Percentiles rank a stretch among this genome's conserved stretches.
phyloP scores from a whole-genome alignment of 2,888 invertebrate species.

The Heteromurus nitidus region DNA sequence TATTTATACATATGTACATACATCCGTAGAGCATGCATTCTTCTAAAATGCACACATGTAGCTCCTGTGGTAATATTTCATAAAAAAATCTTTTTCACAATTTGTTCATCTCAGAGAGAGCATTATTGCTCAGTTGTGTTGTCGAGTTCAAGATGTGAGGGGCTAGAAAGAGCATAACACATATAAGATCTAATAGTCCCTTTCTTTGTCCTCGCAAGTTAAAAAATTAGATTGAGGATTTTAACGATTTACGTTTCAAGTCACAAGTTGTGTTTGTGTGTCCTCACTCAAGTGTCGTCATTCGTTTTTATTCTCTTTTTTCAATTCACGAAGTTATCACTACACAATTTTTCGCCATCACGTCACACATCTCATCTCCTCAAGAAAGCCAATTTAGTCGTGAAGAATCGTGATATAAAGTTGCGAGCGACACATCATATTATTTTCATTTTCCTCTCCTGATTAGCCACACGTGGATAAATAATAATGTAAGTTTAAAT shows the following conservation, averaged over 20 bases:
- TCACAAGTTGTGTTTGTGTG: neutral
- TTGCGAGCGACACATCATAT: neutral
- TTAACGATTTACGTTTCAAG: no score
- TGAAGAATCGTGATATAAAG: constrained; percentile 50
- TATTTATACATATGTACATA: neutral
- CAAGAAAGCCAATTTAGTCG: constrained; percentile 37
- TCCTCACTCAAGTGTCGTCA: neutral
- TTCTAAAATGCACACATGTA: neutral
- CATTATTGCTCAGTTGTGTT: constrained; percentile 2
- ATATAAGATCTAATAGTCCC: neutral
- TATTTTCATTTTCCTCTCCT: neutral
- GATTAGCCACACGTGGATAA: neutral
- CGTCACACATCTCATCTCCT: neutral
- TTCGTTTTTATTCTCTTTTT: neutral
- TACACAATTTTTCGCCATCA: neutral
- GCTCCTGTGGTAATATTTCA: neutral
- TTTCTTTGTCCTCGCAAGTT: neutral
- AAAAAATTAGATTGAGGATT: neutral
- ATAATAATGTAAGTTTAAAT: neutral
- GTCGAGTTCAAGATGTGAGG: neutral
- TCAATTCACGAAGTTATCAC: neutral
- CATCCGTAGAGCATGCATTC: no score
- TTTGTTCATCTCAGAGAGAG: constrained; percentile 17
- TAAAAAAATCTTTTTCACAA: constrained; percentile 5
- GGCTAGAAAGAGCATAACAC: neutral